Percentiles rank a stretch among this genome's conserved stretches.
These are phyloP conservation scores for Chrysotoxum bicinctum DNA, from an alignment of 2,888 invertebrate species.

Conservation along the genomic window DNA sequence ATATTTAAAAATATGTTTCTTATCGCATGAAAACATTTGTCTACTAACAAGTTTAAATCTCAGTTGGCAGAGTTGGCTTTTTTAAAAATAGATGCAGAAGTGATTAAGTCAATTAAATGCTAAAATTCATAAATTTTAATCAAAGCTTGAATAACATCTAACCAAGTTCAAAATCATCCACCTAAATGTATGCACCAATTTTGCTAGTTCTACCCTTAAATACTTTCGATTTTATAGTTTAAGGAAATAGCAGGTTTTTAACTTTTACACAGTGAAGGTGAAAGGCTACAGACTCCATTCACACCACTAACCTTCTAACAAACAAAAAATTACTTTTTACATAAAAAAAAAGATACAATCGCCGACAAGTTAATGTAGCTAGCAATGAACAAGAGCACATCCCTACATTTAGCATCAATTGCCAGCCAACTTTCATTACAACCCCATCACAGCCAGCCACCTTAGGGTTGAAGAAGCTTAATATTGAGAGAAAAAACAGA, in stretches of 20 bases:
- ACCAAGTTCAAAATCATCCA: too few relatives aligned
- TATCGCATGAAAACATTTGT: neutral
- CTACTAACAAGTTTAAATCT: neutral
- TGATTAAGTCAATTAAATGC: neutral
- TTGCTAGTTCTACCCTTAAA: neutral
- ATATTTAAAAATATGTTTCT: neutral
- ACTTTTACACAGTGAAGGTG: neutral
- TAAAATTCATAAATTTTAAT: neutral
- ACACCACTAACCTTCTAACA: neutral
- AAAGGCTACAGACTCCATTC: constrained; percentile 10
- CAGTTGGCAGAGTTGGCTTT: neutral
- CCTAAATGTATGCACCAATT: neutral
- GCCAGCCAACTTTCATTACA: neutral
- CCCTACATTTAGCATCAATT: constrained; percentile 15
- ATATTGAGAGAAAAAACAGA: neutral
- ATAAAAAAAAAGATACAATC: constrained; percentile 7
- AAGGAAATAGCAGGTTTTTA: neutral
- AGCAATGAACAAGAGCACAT: neutral
- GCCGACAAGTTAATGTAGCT: constrained; percentile 17
- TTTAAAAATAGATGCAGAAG: neutral
- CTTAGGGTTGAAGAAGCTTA: constrained; percentile 14
- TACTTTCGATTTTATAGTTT: neutral
- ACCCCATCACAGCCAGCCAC: neutral
- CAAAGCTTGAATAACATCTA: too few relatives aligned
- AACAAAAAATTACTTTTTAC: neutral